Conservation (phyloP, 2,888 invertebrate species). For the Morpho helenor region DNA sequence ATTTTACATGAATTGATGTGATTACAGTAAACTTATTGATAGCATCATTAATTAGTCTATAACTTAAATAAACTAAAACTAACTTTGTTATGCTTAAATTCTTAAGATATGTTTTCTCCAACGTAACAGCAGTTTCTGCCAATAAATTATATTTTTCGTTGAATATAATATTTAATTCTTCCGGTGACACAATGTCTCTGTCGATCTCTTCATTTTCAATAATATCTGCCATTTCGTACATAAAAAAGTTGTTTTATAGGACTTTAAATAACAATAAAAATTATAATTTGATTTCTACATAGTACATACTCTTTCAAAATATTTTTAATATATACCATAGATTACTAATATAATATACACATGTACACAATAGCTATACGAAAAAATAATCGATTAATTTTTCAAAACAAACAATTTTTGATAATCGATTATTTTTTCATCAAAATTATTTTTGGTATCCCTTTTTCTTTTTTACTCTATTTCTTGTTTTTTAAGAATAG, state of each 20-base stretch:
- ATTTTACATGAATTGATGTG: too few species aligned
- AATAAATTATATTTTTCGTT: conserved; percentile 50
- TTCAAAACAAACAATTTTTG: too few species aligned
- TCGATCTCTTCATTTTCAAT: conserved; percentile 60
- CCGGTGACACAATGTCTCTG: conserved; percentile 49
- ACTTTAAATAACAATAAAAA: not conserved
- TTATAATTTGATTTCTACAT: too few species aligned
- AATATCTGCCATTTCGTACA: conserved; percentile 53
- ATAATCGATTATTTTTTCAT: too few species aligned
- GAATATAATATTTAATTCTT: conserved; percentile 51
- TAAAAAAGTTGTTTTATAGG: not conserved
- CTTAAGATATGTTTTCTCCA: conserved; percentile 80
- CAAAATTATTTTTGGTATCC: too few species aligned
- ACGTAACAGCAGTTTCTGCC: conserved; percentile 73
- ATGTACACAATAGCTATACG: too few species aligned
- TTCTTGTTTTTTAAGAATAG: too few species aligned
- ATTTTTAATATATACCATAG: not conserved
- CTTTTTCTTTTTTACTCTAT: too few species aligned
- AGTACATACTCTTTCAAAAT: not conserved
- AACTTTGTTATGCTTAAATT: conserved; percentile 79
- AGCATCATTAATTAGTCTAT: too few species aligned
- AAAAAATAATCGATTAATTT: too few species aligned
- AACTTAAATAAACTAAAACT: conserved; percentile 33
- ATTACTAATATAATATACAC: too few species aligned
- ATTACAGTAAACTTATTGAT: too few species aligned